Conservation (phyloP, 2,888 invertebrate species). For the Pristionchus fissidentatus region DNA sequence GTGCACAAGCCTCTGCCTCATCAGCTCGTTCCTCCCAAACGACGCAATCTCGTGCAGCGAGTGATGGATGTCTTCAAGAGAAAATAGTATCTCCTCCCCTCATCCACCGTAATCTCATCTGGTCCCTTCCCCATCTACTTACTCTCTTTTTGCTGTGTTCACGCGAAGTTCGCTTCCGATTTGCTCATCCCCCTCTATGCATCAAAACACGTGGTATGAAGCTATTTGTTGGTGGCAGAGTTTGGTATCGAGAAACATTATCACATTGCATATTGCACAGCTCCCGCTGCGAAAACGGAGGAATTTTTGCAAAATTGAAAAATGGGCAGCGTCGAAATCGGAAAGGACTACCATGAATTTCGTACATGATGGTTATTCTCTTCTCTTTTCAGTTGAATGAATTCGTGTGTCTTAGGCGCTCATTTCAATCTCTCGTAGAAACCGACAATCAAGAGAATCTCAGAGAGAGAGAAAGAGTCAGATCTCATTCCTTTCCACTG, state of each 20-base stretch:
- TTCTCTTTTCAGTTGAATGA: background rate
- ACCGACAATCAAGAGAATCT: constrained; percentile 21
- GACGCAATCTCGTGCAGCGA: background rate
- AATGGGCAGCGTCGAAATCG: too few species aligned
- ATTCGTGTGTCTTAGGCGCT: background rate
- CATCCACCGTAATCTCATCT: too few species aligned
- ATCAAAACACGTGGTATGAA: background rate
- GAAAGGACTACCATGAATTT: background rate
- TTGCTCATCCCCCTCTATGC: background rate
- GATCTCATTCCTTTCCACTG: too few species aligned
- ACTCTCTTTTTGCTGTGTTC: too few species aligned
- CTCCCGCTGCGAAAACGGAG: background rate
- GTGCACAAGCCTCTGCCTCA: background rate
- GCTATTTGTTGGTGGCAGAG: background rate
- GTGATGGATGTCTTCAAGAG: background rate
- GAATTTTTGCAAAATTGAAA: background rate
- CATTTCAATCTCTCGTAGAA: too few species aligned
- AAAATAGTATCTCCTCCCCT: background rate
- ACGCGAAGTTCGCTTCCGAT: too few species aligned
- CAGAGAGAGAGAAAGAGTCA: background rate
- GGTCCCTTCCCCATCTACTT: background rate
- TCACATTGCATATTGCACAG: background rate
- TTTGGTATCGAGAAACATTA: background rate
- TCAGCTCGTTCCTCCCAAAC: background rate
- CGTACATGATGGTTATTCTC: background rate